Base-by-base conservation (phyloP, 2,113 vertebrate species). In the Nothocercus nigrocapillus region DNA sequence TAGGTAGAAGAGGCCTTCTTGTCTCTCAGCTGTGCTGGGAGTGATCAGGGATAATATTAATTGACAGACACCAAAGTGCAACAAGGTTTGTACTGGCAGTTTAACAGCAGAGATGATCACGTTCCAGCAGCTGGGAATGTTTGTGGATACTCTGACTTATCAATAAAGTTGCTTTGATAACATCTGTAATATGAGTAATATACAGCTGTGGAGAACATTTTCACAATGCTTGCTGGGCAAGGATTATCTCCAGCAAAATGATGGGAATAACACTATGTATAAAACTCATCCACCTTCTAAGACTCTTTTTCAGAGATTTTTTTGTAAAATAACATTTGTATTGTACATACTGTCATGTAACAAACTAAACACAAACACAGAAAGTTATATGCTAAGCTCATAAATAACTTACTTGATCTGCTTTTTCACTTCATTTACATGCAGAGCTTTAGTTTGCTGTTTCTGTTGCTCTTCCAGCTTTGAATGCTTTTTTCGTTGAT, bases 391-490 rank as follows among this genome's bases (percentile, higher is more conserved):
- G 28, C 49, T 82, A 66, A 84, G 32, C 79, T 95, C 72, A 78
- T 72, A 85, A 93, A 81, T 72, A 88, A 91, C 77, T 97, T 91
- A 97, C 94, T 95, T 85, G 84, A 81, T 90, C 70, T 97, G 90
- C 40, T 91, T 96, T 94, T 93, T 92, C 42, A 94, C 86, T 91
- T 96, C 68, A 66, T 53, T 82, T 59, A 93, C 42, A 70, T 80
- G 44, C 38, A 94, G 73, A 67, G 51, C 6, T 83, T 92, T 49
- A 75, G 74, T 96, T 86, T 94, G 80, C 56, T 83, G 28, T 63
- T 92, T 88, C 61, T 91, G 89, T 38, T 89, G 68, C 49, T 93
- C 83, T 22, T 69, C 59, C 34, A 93, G 62, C 72, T 96, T 96
- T 20, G 83, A 95, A 17, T 83, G 68, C 3, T 93, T 70, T 89